Evolutionary conservation across 1,140 invertebrate species (phyloP), one percentile per base, ranked within the genome.

Genomic region (Triops longicaudatus): DNA sequence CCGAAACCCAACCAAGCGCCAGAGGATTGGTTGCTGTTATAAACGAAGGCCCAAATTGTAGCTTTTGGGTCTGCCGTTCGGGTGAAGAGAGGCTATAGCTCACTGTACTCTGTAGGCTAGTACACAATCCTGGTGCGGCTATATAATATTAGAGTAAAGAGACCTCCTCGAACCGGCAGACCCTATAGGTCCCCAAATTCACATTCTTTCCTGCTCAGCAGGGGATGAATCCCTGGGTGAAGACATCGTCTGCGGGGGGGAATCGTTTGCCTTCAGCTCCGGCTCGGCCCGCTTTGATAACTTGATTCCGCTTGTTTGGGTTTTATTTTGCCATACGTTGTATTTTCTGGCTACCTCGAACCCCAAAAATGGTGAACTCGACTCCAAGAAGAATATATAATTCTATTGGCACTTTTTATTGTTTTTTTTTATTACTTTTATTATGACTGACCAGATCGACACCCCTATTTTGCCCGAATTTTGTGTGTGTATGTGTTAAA

Each of bases 1-100:
- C 50, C 50, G 50, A 63, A 63, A 63, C 50, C 50, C 50, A 63
- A 63, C 50, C 50, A 63, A 63, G 50, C 50, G 50, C 50, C 50
- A 63, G 50, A 63, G 50, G 50, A 63, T 63, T 63, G 50, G 50
- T 63, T 14, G 50, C 5, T 63, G 22, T 22, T 22, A 63, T 63
- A 63, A 63, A 63, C 50, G 17, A 63, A 63, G 50, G 50, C 50
- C 50, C 50, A 63, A 63, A 63, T 63, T 63, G 50, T 63, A 63
- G 50, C 50, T 63, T 63, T 63, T 63, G 50, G 50, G 50, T 63
- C 50, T 63, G 14, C 50, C 14, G 50, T 63, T 63, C 17, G 10
- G 22, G 50, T 14, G 50, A 63, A 63, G 50, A 63, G 50, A 63
- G n/a, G 50, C 50, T 63, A 22, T 63, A 63, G 50, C 17, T 63